Evolutionary conservation across 2,888 invertebrate species (phyloP), one percentile per base, ranked within the genome.

Genomic region (Orthosia incerta): DNA sequence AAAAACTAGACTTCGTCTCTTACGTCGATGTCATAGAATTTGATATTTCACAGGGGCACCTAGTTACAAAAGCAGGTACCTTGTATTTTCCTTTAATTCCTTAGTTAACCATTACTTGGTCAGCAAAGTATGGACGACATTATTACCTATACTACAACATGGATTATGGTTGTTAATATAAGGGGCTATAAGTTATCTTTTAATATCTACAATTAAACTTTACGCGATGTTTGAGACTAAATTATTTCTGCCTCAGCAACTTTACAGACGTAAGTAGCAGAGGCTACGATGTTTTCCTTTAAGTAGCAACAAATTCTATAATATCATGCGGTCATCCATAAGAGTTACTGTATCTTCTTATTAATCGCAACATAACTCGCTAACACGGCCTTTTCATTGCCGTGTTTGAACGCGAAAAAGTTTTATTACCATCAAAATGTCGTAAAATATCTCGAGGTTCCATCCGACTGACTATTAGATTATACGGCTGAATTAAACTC

Each of bases 381-480:
- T 84, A 87, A 88, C 86, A 86, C 79, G 77, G 82, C 84, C 80
- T 87, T 89, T 89, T 87, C 86, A 86, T 88, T 87, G 85, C 86
- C 76, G 84, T 85, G 80, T 89, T 86, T 86, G 86, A 88, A 87
- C 83, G 85, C 87, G 80, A 88, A 88, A 86, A 89, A 85, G 83
- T 86, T 84, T 88, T 89, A 88, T 87, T 88, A 86, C 77, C 83
- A 87, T 87, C 87, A 87, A 87, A 89, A 89, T 83, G 84, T 85
- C 86, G 81, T 87, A 87, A 85, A 81, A 83, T 84, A 79, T 84
- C 80, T 86, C 68, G 76, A 76, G 63, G 84, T 84, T 86, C 84
- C 84, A 83, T 84, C 78, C 79, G 80, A 85, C 71, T 82, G 82
- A 74, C 76, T 85, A 75, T 80, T 71, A 76, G 74, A 78, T 81